phyloP scores from a whole-genome alignment of 2,888 invertebrate species.

The Xestoiulus laeticollis region DNA sequence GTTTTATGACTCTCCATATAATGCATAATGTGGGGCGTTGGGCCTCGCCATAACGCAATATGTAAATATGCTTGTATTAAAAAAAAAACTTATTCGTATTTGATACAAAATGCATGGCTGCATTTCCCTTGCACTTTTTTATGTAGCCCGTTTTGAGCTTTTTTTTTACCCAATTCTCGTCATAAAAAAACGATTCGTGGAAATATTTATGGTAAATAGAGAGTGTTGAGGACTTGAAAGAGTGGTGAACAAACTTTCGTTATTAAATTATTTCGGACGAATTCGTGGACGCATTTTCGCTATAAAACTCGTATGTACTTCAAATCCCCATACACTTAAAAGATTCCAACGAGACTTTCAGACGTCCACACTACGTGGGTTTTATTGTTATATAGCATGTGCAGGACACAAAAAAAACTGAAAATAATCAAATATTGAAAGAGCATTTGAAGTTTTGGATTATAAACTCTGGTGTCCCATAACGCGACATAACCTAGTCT shows the following conservation, averaged over 20 bases:
- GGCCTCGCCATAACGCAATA: background rate
- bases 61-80: background rate
- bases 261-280: background rate
- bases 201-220: background rate
- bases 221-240: background rate
- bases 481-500: too few species aligned
- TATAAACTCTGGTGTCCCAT: too few species aligned
- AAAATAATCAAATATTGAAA: too few species aligned
- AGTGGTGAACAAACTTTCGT: background rate
- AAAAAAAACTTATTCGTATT: background rate
- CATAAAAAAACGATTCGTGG: background rate
- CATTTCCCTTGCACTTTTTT: background rate
- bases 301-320: too few species aligned
- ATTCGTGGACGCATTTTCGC: too few species aligned
- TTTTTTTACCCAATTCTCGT: background rate
- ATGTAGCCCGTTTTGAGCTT: background rate
- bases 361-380: too few species aligned
- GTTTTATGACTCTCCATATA: background rate
- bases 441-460: too few species aligned
- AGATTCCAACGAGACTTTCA: too few species aligned
- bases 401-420: too few species aligned
- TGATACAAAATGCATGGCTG: slow-evolving; percentile 25
- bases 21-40: slow-evolving; percentile 9
- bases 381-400: too few species aligned
- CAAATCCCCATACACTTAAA: too few species aligned